Evolutionary conservation across 2,888 invertebrate genomes (phyloP).

Genomic region (Myopa tessellatipennis): DNA sequence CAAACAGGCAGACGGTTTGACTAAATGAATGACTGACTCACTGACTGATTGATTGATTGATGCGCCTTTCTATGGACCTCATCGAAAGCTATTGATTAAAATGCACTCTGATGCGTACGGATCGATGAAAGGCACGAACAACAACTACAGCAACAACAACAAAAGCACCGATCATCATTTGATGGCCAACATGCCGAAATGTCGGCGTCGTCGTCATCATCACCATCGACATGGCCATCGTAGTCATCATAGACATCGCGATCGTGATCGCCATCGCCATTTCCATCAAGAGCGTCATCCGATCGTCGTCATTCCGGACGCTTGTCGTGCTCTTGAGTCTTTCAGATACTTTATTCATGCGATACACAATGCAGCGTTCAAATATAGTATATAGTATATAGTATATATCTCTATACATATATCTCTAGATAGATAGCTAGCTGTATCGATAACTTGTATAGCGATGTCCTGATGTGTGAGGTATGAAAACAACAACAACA

Average conservation of each 20-base stretch:
- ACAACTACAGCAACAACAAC: neutral
- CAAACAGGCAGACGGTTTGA: too few relatives aligned
- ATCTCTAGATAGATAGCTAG: neutral
- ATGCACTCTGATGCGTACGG: neutral
- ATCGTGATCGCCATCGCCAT: neutral
- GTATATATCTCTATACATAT: too few relatives aligned
- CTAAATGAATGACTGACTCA: too few relatives aligned
- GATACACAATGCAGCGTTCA: neutral
- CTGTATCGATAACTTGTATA: neutral
- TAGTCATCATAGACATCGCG: neutral
- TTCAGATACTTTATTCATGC: constrained; percentile 13
- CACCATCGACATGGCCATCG: neutral
- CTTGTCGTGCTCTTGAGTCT: constrained; percentile 11
- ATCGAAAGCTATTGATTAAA: neutral
- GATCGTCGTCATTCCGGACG: neutral
- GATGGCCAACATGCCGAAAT: constrained; percentile 25
- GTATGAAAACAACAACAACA: neutral
- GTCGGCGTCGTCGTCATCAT: constrained; percentile 23
- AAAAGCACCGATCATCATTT: neutral
- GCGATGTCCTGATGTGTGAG: constrained; percentile 15
- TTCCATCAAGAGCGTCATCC: neutral
- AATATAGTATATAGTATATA: too few relatives aligned
- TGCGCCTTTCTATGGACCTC: neutral
- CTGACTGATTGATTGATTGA: neutral
- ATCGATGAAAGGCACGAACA: neutral